These are phyloP conservation scores for Anabacerthia variegaticeps DNA, from an alignment of 2,797 vertebrate species.

Conservation along the genomic window DNA sequence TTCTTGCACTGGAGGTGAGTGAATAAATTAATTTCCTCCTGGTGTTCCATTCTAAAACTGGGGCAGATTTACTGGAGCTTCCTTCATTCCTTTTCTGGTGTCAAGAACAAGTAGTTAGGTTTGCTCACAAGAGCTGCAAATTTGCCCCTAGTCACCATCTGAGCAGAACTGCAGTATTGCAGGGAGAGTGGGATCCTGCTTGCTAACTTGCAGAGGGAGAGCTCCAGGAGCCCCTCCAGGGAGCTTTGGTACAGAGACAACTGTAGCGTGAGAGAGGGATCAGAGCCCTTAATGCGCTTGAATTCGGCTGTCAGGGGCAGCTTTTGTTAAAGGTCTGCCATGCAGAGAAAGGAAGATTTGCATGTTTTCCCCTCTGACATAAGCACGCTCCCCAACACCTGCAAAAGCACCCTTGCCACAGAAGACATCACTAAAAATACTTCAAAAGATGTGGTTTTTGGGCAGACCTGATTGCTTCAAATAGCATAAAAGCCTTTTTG, in stretches of 20 bases:
- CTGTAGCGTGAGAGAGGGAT: not conserved
- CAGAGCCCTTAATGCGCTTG: not conserved
- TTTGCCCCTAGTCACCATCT: not conserved
- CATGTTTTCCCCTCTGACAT: slow-evolving; percentile 14
- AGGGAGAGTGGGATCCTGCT: not conserved
- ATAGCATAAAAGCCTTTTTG: not conserved
- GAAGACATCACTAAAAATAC: not conserved
- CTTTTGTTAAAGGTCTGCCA: slow-evolving; percentile 16
- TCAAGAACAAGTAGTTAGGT: not conserved
- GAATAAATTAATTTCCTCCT: not conserved
- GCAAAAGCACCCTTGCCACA: not conserved
- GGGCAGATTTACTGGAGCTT: not conserved
- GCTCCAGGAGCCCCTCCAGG: not conserved
- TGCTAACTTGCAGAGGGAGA: not conserved
- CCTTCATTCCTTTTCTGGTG: not conserved
- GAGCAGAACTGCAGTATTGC: not conserved
- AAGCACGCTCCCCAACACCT: not conserved
- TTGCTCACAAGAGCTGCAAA: not conserved
- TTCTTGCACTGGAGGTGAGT: not conserved
- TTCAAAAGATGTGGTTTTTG: not conserved
- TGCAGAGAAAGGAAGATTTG: not conserved
- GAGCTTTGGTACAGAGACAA: not conserved
- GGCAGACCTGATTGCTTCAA: not conserved
- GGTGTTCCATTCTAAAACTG: not conserved
- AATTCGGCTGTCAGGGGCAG: not conserved